Evolutionary conservation across 2,888 invertebrate genomes (phyloP).

Genomic region (Ophion slaviceki): DNA sequence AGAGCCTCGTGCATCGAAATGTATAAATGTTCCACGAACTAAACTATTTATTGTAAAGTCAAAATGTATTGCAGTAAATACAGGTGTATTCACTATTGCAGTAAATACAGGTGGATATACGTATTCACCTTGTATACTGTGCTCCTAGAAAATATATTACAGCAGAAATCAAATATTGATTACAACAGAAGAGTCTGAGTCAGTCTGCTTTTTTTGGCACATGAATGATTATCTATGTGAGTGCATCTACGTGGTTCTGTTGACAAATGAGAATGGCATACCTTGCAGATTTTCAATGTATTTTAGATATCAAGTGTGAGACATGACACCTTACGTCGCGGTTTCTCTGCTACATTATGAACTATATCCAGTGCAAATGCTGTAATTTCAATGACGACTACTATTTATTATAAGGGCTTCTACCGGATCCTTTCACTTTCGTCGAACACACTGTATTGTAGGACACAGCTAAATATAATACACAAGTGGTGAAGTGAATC

Average conservation of each 20-base stretch:
- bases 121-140: no score
- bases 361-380: neutral
- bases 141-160: no score
- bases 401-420: conserved; percentile 33
- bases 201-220: no score
- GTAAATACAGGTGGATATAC: no score
- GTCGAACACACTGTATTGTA: conserved; percentile 37
- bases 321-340: conserved; percentile 13
- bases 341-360: conserved; percentile 2
- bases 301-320: conserved; percentile 12
- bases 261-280: neutral
- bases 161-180: no score
- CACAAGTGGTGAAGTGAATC: neutral
- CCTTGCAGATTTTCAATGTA: conserved; percentile 4
- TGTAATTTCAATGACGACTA: neutral
- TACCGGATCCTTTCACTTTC: conserved; percentile 58
- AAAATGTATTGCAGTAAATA: no score
- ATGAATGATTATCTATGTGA: neutral
- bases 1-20: no score
- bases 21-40: no score
- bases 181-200: no score
- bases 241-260: neutral
- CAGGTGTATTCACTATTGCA: no score
- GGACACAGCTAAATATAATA: conserved; percentile 47
- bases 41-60: no score